Base-by-base conservation (phyloP, 2,888 invertebrate species). In the Saturnia pavonia region DNA sequence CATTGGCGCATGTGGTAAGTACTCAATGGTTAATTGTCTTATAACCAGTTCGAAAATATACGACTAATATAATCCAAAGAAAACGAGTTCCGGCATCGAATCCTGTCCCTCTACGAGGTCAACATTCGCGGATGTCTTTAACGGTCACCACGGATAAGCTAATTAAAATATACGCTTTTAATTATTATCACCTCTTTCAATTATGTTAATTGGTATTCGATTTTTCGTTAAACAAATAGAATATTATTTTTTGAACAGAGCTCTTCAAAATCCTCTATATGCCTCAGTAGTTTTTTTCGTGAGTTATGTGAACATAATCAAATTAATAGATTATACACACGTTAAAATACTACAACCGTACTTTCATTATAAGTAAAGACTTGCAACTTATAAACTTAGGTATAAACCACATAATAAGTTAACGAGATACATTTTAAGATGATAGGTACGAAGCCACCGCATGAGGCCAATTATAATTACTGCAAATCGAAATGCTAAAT, bases 21-120 rank as follows among this genome's bases (percentile, higher is more conserved):
- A 25, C 22, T 3, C n/a, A 1, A 8, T 54, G 22, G 1, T 54
- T 54, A 54, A 54, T 54, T n/a, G 54, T 22, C 54, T 22, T 54
- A 54, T 22, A 11, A 54, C 11, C n/a, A n/a, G 54, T n/a, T 22
- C 9, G 54, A 54, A 54, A 22, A 54, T 22, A 11, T 25, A 2
- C 34, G 34, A 34, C 6, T 34, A 34, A 48, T 19, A 60, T 12
- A 14, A 60, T 22, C 25, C 57, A 60, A 60, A 25, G 1, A 22
- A 40, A 40, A 54, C 27, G 54, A 54, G 51, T 54, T 68, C 68
- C 68, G 68, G n/a, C 40, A 19, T 60, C 57, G 34, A 48, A 48
- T 48, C 67, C 19, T 68, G 54, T 54, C 68, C 54, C 40, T 68
- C 34, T 12, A 7, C 68, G 51, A 68, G 68, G 68, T 54, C 68